Percentiles rank a stretch among this genome's conserved stretches.
phyloP scores from a whole-genome alignment of 2,113 vertebrate genomes.

The Chrysochloris asiatica region DNA sequence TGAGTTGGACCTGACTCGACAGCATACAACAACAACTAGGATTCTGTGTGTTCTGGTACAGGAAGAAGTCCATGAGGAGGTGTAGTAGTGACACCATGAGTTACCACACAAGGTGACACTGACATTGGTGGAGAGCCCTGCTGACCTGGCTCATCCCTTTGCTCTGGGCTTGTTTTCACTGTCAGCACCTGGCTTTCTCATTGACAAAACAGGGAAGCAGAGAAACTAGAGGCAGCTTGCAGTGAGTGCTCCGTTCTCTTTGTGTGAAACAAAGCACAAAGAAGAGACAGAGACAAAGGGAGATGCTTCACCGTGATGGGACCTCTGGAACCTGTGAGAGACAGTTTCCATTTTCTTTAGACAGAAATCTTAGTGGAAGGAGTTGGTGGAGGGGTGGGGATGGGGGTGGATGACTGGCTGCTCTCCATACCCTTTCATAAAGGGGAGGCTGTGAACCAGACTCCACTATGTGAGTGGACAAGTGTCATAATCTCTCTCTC shows the following conservation, averaged over 20 bases:
- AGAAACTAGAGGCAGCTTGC: not conserved
- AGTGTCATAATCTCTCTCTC: not conserved
- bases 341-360: not conserved
- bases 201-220: not conserved
- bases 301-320: not conserved
- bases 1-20: no score
- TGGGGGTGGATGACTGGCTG: not conserved
- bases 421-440: no score
- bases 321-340: not conserved
- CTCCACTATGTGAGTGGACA: not conserved
- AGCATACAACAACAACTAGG: no score
- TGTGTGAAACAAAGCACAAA: not conserved
- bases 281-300: not conserved
- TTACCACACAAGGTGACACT: not conserved
- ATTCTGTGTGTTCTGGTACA: no score
- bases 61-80: no score
- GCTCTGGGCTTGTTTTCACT: not conserved
- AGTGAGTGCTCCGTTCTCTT: accelerated
- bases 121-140: no score
- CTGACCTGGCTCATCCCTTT: not conserved
- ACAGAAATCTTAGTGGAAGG: accelerated
- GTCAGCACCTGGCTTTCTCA: not conserved
- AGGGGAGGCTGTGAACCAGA: not conserved
- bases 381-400: not conserved
- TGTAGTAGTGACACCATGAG: not conserved